These are phyloP conservation scores for Euphonia xanthogaster DNA, from an alignment of 2,797 vertebrate genomes.

Conservation along the genomic window DNA sequence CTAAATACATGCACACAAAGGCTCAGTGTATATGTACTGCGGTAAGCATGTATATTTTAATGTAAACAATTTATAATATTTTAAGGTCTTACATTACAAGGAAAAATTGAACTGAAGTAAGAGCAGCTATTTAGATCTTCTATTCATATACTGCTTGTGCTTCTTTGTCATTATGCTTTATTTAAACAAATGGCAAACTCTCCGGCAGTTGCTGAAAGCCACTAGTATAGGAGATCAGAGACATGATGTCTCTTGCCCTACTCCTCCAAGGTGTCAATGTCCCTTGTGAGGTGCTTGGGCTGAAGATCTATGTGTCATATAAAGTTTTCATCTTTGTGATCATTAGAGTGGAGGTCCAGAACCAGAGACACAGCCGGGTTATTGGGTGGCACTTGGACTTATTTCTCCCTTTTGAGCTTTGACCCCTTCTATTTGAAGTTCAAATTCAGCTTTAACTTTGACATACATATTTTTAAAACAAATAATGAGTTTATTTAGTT, in stretches of 20 bases:
- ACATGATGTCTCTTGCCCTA: neutral
- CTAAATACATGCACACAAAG: constrained; percentile 31
- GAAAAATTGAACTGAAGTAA: neutral
- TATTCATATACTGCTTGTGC: neutral
- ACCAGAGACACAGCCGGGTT: neutral
- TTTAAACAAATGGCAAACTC: neutral
- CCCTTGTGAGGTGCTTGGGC: neutral
- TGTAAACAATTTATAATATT: constrained; percentile 15
- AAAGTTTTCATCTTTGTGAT: neutral
- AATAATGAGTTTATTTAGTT: constrained; percentile 22
- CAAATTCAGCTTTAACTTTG: constrained; percentile 2
- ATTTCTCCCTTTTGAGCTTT: constrained; percentile 7
- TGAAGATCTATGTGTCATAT: neutral
- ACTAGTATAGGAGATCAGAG: neutral
- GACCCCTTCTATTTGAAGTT: constrained; percentile 9
- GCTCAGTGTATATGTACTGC: neutral
- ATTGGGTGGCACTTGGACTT: neutral
- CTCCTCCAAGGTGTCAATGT: neutral
- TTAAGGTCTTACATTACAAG: neutral
- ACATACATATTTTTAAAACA: neutral
- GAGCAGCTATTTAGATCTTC: neutral
- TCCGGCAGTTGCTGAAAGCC: neutral
- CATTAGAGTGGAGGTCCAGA: neutral
- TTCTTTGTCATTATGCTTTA: neutral
- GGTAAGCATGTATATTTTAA: constrained; percentile 19